Conservation (phyloP, 2,888 invertebrate species). For the Bibio marci region DNA sequence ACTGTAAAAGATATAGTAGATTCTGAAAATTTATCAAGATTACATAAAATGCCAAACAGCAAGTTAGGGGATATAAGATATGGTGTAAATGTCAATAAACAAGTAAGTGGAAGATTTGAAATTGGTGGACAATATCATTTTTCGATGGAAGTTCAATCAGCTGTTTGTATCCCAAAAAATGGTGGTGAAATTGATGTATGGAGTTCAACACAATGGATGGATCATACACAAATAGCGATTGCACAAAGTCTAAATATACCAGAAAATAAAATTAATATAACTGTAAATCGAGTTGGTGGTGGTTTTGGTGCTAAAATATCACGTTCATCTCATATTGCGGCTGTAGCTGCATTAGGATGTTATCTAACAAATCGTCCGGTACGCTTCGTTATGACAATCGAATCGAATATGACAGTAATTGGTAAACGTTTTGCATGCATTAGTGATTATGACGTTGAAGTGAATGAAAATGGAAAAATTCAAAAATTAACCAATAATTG, state of each 20-base stretch:
- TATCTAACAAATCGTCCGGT: conserved; percentile 39
- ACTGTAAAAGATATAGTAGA: conserved; percentile 28
- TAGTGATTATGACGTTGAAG: conserved; percentile 46
- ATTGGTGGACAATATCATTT: conserved; percentile 48
- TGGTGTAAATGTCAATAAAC: not conserved
- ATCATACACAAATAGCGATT: conserved; percentile 38
- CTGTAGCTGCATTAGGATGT: conserved; percentile 53
- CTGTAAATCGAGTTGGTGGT: conserved; percentile 60
- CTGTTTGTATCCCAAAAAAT: conserved; percentile 43
- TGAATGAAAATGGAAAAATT: conserved; percentile 44
- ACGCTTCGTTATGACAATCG: conserved; percentile 49
- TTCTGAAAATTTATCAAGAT: conserved; percentile 8
- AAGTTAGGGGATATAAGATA: not conserved
- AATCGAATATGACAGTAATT: conserved; percentile 49
- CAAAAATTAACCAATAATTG: conserved; percentile 40
- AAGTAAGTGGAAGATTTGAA: conserved; percentile 33
- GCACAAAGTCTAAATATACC: conserved; percentile 37
- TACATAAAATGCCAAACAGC: not conserved
- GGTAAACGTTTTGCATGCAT: conserved; percentile 48
- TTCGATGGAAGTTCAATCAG: conserved; percentile 48
- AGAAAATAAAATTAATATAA: conserved; percentile 49
- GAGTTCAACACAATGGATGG: conserved; percentile 45
- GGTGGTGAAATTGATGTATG: conserved; percentile 53
- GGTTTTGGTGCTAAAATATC: conserved; percentile 64
- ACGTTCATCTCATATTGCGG: conserved; percentile 37